Percentiles rank a stretch among this genome's conserved stretches.
These are phyloP conservation scores for Micoletzkya japonica DNA, from an alignment of 2,888 invertebrate species.

Conservation along the genomic window DNA sequence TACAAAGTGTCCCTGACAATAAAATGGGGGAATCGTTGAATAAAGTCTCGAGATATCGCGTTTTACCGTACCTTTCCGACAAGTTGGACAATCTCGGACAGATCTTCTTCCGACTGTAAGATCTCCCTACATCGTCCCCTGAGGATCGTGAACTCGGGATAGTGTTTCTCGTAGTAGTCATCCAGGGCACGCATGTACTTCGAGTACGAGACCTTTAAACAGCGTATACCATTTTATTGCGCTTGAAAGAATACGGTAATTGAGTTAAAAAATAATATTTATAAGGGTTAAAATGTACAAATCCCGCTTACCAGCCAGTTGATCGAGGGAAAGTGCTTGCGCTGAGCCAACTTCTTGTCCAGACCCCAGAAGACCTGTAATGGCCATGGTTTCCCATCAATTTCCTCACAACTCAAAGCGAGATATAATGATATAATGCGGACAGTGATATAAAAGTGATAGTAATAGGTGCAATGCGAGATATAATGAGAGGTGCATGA, in stretches of 20 bases:
- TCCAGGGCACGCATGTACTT: conserved; percentile 97
- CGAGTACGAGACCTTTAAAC: conserved; percentile 64
- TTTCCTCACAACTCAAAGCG: no score
- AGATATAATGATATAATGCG: no score
- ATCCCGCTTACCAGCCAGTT: conserved; percentile 79
- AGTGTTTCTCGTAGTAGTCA: conserved; percentile 98
- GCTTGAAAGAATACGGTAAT: background rate
- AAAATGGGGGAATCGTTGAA: no score
- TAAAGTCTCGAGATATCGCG: no score
- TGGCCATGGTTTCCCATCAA: background rate
- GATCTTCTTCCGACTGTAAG: conserved; percentile 87
- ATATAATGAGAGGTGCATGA: no score
- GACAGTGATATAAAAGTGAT: no score
- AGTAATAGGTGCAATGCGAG: no score
- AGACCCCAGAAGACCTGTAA: conserved; percentile 71
- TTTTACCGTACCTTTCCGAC: conserved; percentile 97
- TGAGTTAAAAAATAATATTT: background rate
- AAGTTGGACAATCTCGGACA: conserved; percentile 98
- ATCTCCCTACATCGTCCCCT: conserved; percentile 90
- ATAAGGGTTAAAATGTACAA: background rate
- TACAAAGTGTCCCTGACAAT: background rate
- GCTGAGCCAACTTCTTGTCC: conserved; percentile 71
- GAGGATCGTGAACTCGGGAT: conserved; percentile 90
- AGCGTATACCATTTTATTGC: background rate
- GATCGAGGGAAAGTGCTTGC: conserved; percentile 99